Evolutionary conservation across 2,113 vertebrate species (phyloP), one percentile per base, ranked within the genome.

Genomic region (Cheirogaleus medius): DNA sequence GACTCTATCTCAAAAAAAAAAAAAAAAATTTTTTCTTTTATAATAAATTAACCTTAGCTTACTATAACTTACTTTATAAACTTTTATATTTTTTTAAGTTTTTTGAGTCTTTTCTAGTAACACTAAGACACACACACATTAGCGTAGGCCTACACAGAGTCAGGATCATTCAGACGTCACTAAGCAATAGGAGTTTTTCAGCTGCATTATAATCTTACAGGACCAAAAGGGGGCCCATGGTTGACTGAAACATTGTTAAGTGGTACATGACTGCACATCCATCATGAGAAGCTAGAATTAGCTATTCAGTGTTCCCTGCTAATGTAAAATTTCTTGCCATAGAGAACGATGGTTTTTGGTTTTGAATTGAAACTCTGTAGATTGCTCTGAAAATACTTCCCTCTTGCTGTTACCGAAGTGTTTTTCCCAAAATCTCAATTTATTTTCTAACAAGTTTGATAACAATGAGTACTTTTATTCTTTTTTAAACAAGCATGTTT

Each of bases 361-460:
- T 95, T 96, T 88, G 37, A 77, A 60, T 69, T 66, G 56, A 52
- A 90, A 15, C 39, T 54, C 64, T 87, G 2, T 89, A 82, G 47
- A 60, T 83, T 58, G 27, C 44, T 86, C 25, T 81, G 49, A 54
- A 96, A 96, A 83, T 95, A 74, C 8, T 90, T 95, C 29, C 6
- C 15, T 1, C 14, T 89, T 82, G 74, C 8, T 95, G 21, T 87
- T 90, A 77, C 0, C 39, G 13, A 87, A 81, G 25, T 58, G 17
- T 95, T 60, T 82, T 34, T 56, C 37, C 17, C 3, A 11, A 90
- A 87, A n/a, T 78, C 23, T 92, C 10, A 60, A 32, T 66, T 89
- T 82, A 56, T 56, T 95, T 85, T 94, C 94, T 3, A 92, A 77
- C 83, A 90, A 42, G 37, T 87, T 94, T 93, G 20, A 32, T 90